phyloP scores from a whole-genome alignment of 2,888 invertebrate species.

The Nowickia ferox region DNA sequence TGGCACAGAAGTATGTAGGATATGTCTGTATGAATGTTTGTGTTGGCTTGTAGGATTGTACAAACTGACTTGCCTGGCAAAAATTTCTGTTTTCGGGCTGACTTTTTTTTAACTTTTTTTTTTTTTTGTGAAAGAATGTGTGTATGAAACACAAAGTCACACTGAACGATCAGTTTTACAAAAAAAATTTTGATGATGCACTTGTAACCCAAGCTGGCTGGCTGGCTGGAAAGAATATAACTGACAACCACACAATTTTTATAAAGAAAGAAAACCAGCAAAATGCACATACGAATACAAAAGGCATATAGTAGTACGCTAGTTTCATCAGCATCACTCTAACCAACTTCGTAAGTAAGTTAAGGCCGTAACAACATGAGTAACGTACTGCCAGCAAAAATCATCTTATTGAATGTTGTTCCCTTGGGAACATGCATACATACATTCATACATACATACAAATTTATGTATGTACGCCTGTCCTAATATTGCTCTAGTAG shows the following conservation, averaged over 20 bases:
- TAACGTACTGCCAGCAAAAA: slow-evolving; percentile 60
- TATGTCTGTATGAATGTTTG: background rate
- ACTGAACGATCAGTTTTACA: slow-evolving; percentile 58
- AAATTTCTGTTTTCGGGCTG: slow-evolving; percentile 18
- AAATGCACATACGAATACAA: slow-evolving; percentile 7
- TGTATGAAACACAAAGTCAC: slow-evolving; percentile 51
- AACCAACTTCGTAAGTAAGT: slow-evolving; percentile 26
- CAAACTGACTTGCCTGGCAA: slow-evolving; percentile 26
- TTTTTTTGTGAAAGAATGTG: slow-evolving; percentile 29
- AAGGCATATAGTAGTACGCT: slow-evolving; percentile 48
- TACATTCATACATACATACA: background rate
- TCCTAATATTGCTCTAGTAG: slow-evolving; percentile 8
- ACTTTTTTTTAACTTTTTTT: background rate
- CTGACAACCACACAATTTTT: slow-evolving; percentile 48
- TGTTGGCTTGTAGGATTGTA: slow-evolving; percentile 2
- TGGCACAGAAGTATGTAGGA: slow-evolving; percentile 22
- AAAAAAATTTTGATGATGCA: slow-evolving; percentile 67
- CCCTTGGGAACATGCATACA: background rate
- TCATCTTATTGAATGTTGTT: slow-evolving; percentile 55
- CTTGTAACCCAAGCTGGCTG: slow-evolving; percentile 68
- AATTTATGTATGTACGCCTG: background rate
- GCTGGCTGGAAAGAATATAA: slow-evolving; percentile 37
- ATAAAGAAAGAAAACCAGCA: slow-evolving; percentile 30
- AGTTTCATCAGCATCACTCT: slow-evolving; percentile 62
- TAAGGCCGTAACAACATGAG: slow-evolving; percentile 50